phyloP scores from a whole-genome alignment of 2,797 vertebrate genomes.

The Dipus sagitta region DNA sequence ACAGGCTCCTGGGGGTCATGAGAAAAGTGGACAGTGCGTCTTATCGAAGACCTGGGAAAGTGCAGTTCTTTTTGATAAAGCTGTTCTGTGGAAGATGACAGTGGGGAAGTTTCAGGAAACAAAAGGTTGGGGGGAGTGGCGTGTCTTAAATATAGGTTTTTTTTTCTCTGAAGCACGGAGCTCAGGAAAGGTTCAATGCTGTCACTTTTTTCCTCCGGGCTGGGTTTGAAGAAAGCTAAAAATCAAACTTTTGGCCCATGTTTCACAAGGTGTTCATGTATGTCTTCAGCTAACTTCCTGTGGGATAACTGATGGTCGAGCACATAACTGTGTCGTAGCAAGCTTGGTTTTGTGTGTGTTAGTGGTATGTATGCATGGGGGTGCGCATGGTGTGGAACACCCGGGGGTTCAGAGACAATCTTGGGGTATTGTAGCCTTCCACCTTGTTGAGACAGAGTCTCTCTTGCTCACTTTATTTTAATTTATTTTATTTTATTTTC shows the following conservation, averaged over 20 bases:
- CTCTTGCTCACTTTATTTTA: too few relatives aligned
- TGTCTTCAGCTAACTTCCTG: background rate
- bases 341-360: background rate
- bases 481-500: too few relatives aligned
- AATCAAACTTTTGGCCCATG: background rate
- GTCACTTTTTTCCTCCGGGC: background rate
- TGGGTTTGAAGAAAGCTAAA: background rate
- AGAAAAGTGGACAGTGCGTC: background rate
- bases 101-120: background rate
- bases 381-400: too few relatives aligned
- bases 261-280: background rate
- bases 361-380: too few relatives aligned
- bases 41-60: background rate
- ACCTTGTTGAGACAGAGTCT: too few relatives aligned
- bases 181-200: background rate
- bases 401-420: too few relatives aligned
- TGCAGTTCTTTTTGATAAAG: background rate
- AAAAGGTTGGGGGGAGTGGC: background rate
- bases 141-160: background rate
- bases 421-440: too few relatives aligned
- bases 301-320: background rate
- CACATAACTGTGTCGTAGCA: background rate
- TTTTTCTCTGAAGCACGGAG: background rate
- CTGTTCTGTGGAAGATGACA: background rate
- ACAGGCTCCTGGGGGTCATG: background rate